Percentiles rank a stretch among this genome's conserved stretches.
Evolutionary conservation across 2,113 vertebrate species (phyloP).

Genomic region (Neofelis nebulosa): DNA sequence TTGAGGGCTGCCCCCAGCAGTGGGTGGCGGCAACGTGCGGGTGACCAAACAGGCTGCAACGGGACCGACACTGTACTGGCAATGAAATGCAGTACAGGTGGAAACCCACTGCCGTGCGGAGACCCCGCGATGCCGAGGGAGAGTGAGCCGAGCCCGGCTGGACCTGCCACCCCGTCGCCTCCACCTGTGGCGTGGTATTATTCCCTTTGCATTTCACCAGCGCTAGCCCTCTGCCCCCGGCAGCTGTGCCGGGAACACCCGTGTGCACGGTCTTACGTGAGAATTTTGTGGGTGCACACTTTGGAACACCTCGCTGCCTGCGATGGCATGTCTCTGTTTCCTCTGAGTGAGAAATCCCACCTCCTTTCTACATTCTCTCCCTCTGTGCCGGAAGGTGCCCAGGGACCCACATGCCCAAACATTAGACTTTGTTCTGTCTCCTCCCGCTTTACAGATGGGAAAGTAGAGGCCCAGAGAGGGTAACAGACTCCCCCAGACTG

Average conservation of each 20-base stretch:
- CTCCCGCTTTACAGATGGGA: neutral
- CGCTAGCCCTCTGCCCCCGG: neutral
- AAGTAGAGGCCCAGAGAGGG: neutral
- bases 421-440: neutral
- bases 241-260: neutral
- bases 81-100: neutral
- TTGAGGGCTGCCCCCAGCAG: neutral
- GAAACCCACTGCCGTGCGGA: neutral
- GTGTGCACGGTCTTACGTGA: neutral
- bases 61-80: neutral
- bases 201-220: neutral
- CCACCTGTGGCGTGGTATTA: neutral
- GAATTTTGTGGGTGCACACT: neutral
- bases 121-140: neutral
- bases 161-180: no score
- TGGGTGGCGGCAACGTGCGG: neutral
- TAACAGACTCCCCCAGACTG: neutral
- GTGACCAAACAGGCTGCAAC: neutral
- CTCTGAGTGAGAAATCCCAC: neutral
- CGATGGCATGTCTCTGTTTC: neutral
- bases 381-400: rapidly evolving
- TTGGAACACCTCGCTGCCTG: neutral
- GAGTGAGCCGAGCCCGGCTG: neutral
- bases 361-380: neutral
- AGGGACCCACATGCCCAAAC: neutral